These are phyloP conservation scores for Fundulus diaphanus DNA, from an alignment of 2,797 vertebrate genomes.

Conservation along the genomic window DNA sequence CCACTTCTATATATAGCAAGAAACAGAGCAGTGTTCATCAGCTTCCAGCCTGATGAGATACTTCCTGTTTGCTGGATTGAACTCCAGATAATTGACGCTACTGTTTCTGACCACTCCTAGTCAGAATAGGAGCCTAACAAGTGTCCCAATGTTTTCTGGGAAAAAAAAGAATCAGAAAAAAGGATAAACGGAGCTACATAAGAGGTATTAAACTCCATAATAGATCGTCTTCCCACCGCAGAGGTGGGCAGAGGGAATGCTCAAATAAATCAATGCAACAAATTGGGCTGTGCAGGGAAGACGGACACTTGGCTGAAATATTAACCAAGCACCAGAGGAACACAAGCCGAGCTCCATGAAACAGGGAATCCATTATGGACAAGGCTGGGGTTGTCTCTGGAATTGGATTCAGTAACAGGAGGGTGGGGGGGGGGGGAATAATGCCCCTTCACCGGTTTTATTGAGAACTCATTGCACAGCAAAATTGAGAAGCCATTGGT, in stretches of 20 bases:
- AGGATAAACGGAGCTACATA: conserved; percentile 65
- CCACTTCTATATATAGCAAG: background rate
- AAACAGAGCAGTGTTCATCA: background rate
- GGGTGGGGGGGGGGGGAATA: conserved; percentile 25
- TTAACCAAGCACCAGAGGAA: conserved; percentile 78
- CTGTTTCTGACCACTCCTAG: conserved; percentile 32
- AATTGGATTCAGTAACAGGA: conserved; percentile 73
- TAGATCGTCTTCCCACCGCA: conserved; percentile 71
- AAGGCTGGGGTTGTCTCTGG: conserved; percentile 65
- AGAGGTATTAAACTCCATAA: conserved; percentile 78
- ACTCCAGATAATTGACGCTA: conserved; percentile 44
- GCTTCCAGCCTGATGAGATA: conserved; percentile 32
- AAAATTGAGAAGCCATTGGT: conserved; percentile 78
- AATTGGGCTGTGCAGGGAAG: conserved; percentile 64
- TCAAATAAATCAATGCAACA: conserved; percentile 83
- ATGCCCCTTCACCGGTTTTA: conserved; percentile 66
- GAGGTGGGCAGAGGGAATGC: conserved; percentile 60
- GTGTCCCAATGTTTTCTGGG: conserved; percentile 37
- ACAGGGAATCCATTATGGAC: conserved; percentile 78
- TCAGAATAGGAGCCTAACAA: background rate
- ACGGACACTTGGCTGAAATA: conserved; percentile 77
- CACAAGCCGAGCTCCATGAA: conserved; percentile 75
- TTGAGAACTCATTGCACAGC: conserved; percentile 72
- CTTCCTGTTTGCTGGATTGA: conserved; percentile 59
- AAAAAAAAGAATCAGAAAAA: conserved; percentile 18